Evolutionary conservation across 2,113 vertebrate species (phyloP).

Genomic region (Melanotaenia duboulayi): DNA sequence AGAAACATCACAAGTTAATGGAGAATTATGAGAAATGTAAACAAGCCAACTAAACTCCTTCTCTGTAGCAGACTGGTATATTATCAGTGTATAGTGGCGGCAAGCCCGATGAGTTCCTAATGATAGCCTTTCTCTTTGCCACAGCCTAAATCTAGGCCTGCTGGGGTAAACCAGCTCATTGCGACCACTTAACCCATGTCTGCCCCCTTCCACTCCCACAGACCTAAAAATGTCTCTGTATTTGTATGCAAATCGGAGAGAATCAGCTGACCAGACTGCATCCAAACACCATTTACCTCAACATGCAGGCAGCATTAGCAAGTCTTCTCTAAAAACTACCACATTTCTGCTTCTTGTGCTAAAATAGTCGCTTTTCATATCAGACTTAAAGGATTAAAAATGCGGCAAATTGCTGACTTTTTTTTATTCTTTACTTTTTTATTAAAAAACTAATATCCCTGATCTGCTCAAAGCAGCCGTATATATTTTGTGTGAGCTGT

Average conservation of each 20-base stretch:
- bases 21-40: slow-evolving; percentile 7
- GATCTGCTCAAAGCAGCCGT: too few relatives aligned
- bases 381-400: not conserved
- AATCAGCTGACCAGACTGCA: not conserved
- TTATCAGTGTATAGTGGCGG: slow-evolving; percentile 51
- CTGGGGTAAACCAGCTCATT: slow-evolving; percentile 75
- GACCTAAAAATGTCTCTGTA: slow-evolving; percentile 56
- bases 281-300: not conserved
- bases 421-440: not conserved
- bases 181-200: slow-evolving; percentile 74
- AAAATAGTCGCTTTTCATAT: not conserved
- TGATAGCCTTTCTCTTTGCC: slow-evolving; percentile 71
- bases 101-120: slow-evolving; percentile 73
- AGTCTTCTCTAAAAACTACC: not conserved
- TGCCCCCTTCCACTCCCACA: slow-evolving; percentile 47
- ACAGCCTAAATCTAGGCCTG: slow-evolving; percentile 75
- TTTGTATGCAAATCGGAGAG: slow-evolving; percentile 70
- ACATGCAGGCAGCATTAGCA: not conserved
- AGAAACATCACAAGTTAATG: not conserved
- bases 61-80: slow-evolving; percentile 29
- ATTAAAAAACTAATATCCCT: not conserved
- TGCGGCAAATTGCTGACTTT: not conserved
- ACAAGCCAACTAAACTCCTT: slow-evolving; percentile 11
- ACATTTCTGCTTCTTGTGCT: not conserved
- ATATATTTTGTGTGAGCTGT: too few relatives aligned